Base-by-base conservation (phyloP, 2,797 vertebrate species). In the Acanthurus lineatus region DNA sequence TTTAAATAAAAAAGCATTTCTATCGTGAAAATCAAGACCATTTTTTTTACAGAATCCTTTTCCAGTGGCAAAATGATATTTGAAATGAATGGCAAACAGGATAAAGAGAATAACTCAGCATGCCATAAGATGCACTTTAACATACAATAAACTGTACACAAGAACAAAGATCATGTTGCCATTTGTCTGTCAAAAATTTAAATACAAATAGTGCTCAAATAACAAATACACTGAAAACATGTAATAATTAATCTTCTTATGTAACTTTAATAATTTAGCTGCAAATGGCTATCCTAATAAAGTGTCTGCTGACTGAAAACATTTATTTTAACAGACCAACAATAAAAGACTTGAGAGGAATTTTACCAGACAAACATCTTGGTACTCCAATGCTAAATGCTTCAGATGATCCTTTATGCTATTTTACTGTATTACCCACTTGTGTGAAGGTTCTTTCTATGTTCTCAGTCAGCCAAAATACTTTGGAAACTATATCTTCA, bases 1-100 rank as follows among this genome's bases (percentile, higher is more conserved):
- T 83, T 89, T 87, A 88, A 91, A 91, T 83, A 86, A 86, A 88
- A 88, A 90, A 81, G 48, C 57, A 83, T 74, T 62, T 76, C 44
- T 72, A 68, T 72, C 58, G 59, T 83, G 35, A 86, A 71, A 84
- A 53, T 22, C 19, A 73, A 76, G n/a, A 69, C 12, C 3, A 32
- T 25, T 25, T 25, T 68, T 68, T 70, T 59, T 60, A 64, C 73
- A 63, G 38, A 77, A 57, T 38, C 4, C 40, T 74, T 65, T 58
- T 82, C 69, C 69, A 71, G 81, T 74, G 84, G 66, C 74, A 83
- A 76, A 77, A 64, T 49, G 57, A 67, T 65, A 60, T 78, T 73
- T 73, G 42, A 73, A n/a, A 79, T 76, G 56, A 66, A 81, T 84
- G 77, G 71, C 75, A 82, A 77, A 71, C 56, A 67, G 7, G 0